Conservation (phyloP, 1,140 invertebrate genomes). For the Eriosoma lanigerum region DNA sequence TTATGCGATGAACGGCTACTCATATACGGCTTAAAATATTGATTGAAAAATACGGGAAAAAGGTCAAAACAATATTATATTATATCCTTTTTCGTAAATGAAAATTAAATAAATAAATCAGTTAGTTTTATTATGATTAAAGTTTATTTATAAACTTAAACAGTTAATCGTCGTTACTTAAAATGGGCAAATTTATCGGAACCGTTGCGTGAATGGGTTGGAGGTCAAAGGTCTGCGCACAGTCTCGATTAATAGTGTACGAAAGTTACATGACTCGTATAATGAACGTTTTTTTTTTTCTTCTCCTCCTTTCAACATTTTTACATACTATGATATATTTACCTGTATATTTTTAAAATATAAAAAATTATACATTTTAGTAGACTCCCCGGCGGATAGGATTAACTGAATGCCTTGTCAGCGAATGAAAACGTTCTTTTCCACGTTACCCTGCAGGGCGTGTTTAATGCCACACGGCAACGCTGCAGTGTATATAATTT, state of each 20-base stretch:
- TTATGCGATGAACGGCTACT: neutral
- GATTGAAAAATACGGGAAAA: constrained; percentile 14
- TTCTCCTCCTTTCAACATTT: neutral
- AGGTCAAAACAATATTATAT: constrained; percentile 43
- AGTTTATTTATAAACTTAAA: neutral
- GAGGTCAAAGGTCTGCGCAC: neutral
- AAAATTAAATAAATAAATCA: too few relatives aligned
- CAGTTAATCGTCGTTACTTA: neutral
- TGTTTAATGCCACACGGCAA: neutral
- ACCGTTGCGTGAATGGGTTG: neutral
- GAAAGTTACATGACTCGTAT: neutral
- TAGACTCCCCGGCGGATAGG: neutral
- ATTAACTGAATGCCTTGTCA: constrained; percentile 3
- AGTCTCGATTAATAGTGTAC: neutral
- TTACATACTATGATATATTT: neutral
- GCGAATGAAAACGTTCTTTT: constrained; percentile 9
- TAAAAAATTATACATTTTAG: too few relatives aligned
- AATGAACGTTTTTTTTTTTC: constrained; percentile 28
- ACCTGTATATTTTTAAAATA: neutral
- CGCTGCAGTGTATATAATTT: constrained; percentile 6
- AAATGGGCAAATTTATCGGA: neutral
- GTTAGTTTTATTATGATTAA: constrained; percentile 2
- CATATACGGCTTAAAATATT: neutral
- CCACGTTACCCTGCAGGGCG: neutral
- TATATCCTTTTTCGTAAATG: constrained; percentile 22